These are phyloP conservation scores for Triplophysa yarkandensis DNA, from an alignment of 2,797 vertebrate genomes.

Conservation along the genomic window DNA sequence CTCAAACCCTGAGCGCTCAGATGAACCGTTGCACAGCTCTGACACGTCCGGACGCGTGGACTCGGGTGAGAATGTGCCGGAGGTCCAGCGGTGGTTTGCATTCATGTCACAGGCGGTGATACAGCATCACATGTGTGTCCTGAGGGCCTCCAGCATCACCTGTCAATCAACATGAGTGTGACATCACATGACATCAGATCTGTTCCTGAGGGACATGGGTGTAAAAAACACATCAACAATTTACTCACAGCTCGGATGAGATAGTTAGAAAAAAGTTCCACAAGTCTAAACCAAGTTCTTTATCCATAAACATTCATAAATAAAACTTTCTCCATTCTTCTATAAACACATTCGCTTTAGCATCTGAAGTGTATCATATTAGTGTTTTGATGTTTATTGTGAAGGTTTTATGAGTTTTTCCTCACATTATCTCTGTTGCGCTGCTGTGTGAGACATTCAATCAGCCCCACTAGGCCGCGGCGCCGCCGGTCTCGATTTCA, in stretches of 20 bases:
- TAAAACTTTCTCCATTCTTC: neutral
- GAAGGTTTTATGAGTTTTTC: neutral
- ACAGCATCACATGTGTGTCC: conserved; percentile 54
- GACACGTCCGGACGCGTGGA: conserved; percentile 54
- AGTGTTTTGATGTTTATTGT: neutral
- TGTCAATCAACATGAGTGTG: conserved; percentile 33
- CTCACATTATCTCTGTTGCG: conserved; percentile 9
- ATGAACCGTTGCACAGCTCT: conserved; percentile 64
- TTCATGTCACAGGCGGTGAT: conserved; percentile 46
- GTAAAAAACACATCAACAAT: neutral
- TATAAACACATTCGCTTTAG: neutral
- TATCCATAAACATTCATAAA: neutral
- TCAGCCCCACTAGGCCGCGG: conserved; percentile 19
- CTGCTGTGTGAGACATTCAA: conserved; percentile 23
- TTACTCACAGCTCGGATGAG: neutral
- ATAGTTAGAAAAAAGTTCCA: neutral
- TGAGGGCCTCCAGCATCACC: conserved; percentile 27
- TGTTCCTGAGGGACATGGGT: conserved; percentile 16
- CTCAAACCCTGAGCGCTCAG: conserved; percentile 55
- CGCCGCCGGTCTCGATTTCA: conserved; percentile 49
- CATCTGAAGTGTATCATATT: no score
- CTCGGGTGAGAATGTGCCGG: conserved; percentile 29
- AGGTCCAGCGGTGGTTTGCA: conserved; percentile 44
- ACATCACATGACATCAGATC: conserved; percentile 12
- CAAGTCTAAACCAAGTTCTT: neutral